Evolutionary conservation across 2,113 vertebrate genomes (phyloP).

Genomic region (Tetrao urogallus): DNA sequence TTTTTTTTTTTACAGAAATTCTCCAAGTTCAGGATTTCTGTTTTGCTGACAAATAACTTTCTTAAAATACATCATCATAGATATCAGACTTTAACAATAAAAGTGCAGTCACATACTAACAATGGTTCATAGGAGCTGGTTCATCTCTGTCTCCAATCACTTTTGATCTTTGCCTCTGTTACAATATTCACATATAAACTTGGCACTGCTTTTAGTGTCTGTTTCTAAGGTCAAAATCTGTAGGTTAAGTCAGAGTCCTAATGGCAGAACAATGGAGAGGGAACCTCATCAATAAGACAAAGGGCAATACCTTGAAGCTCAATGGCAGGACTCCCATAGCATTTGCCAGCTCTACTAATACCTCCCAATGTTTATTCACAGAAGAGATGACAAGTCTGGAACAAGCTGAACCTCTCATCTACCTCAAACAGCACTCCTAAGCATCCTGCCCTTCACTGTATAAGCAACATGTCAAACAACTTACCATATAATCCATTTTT

Average conservation of each 20-base stretch:
- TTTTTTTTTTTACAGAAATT: background rate
- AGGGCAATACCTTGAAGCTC: background rate
- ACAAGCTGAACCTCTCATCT: background rate
- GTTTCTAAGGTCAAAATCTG: background rate
- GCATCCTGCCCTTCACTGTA: background rate
- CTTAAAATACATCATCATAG: background rate
- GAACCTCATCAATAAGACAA: background rate
- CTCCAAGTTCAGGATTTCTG: background rate
- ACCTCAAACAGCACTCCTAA: background rate
- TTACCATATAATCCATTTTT: background rate
- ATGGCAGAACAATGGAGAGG: background rate
- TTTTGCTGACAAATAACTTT: conserved; percentile 9
- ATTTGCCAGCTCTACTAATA: background rate
- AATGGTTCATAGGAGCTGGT: background rate
- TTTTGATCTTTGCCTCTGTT: background rate
- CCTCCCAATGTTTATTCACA: background rate
- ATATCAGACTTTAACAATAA: background rate
- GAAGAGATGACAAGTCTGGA: background rate
- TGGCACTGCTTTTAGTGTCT: background rate
- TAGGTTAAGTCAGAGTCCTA: background rate
- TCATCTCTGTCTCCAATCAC: background rate
- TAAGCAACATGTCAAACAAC: background rate
- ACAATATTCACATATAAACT: background rate
- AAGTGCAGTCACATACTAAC: background rate
- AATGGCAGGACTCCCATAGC: background rate